Base-by-base conservation (phyloP, 2,797 vertebrate genomes). In the Neopelma chrysocephalum region DNA sequence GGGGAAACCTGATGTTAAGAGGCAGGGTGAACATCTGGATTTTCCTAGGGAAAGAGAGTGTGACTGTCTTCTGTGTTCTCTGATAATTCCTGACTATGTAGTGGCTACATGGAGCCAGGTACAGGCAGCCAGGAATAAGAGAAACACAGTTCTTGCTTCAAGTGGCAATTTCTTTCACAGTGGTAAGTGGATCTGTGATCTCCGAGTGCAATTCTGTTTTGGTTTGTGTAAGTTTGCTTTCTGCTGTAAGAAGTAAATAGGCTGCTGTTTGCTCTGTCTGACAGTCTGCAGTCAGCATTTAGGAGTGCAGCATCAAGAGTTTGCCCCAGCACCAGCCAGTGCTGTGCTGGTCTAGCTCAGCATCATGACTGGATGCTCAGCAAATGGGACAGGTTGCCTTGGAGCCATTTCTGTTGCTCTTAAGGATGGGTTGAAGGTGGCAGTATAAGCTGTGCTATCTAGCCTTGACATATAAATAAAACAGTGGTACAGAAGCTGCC, bases 201-300 rank as follows among this genome's bases (percentile, higher is more conserved):
- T 9, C 42, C 4, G 31, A 38, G 23, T 65, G 50, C 42, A 18
- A 0, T 36, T 85, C 15, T 8, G 2, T 48, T 91, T 64, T 25
- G 16, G 29, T 79, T 64, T 60, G 12, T 76, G 1, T 64, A 34
- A 79, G 27, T 32, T 82, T 77, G 12, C 79, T 87, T 73, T 68
- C 40, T 54, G 32, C 70, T 62, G 9, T 66, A 40, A 70, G 51
- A 83, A 62, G 13, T 61, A 61, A 80, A 29, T 32, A 50, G 8
- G 25, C 15, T 4, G 3, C 31, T 56, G 22, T 38, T 80, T 62
- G 32, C 36, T 43, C 21, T 61, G 66, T 40, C 23, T 72, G 38
- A 25, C 0, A 0, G 29, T 66, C 47, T 80, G 2, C 1, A 1
- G 34, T 70, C 60, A 51, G 27, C 9, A 8, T 80, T 91, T 12